Evolutionary conservation across 2,888 invertebrate species (phyloP).

Genomic region (Dromius quadrimaculatus): DNA sequence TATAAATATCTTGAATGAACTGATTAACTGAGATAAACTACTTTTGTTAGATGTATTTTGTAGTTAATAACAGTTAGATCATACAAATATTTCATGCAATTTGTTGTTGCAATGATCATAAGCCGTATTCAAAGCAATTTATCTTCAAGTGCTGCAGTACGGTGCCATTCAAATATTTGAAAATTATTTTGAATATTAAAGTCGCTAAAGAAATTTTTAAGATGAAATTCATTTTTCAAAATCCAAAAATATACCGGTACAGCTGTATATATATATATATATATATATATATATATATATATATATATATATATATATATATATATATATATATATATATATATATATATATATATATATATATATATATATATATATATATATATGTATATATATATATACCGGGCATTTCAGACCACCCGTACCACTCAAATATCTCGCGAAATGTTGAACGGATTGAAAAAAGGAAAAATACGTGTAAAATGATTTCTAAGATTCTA

Average conservation of each 20-base stretch:
- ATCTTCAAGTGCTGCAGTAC: slow-evolving; percentile 51
- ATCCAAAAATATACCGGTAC: slow-evolving; percentile 2
- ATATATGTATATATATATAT: too few relatives aligned
- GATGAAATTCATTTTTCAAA: slow-evolving; percentile 22
- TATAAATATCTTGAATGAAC: slow-evolving; percentile 17
- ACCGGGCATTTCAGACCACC: too few relatives aligned
- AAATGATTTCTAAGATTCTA: too few relatives aligned
- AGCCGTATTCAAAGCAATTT: slow-evolving; percentile 51
- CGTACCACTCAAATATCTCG: too few relatives aligned
- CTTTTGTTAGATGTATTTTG: background rate
- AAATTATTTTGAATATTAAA: slow-evolving; percentile 34
- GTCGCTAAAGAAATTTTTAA: slow-evolving; percentile 43
- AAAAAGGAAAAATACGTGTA: too few relatives aligned
- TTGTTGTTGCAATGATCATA: slow-evolving; percentile 52
- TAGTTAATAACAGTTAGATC: slow-evolving; percentile 34
- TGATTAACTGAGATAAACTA: slow-evolving; percentile 26
- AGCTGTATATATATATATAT: too few relatives aligned
- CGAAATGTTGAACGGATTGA: too few relatives aligned
- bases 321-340: too few relatives aligned
- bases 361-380: too few relatives aligned
- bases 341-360: too few relatives aligned
- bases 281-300: too few relatives aligned
- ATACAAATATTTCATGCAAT: slow-evolving; percentile 49
- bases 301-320: too few relatives aligned
- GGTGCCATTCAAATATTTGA: slow-evolving; percentile 51